phyloP scores from a whole-genome alignment of 2,888 invertebrate genomes.

The Caenorhabditis imperialis region DNA sequence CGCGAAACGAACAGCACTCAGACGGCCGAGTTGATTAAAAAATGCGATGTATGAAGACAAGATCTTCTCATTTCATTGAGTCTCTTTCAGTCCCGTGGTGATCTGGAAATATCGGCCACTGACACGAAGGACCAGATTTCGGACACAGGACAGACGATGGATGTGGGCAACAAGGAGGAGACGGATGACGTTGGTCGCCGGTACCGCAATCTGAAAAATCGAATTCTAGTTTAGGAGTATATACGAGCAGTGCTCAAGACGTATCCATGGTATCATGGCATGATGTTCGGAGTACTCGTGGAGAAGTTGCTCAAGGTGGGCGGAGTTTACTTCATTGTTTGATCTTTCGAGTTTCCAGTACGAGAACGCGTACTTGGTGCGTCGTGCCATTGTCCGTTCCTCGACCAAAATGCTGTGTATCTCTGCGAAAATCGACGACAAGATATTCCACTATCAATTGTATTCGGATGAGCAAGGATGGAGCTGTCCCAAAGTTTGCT shows the following conservation, averaged over 20 bases:
- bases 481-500: slow-evolving; percentile 10
- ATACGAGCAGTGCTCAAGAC: slow-evolving; percentile 1
- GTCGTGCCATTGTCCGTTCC: not conserved
- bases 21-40: no score
- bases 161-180: no score
- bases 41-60: no score
- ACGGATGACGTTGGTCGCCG: no score
- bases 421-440: not conserved
- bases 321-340: no score
- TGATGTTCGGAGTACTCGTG: slow-evolving; percentile 11
- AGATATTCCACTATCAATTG: slow-evolving; percentile 6
- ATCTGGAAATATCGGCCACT: no score
- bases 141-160: no score
- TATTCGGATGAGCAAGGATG: slow-evolving; percentile 6
- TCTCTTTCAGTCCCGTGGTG: no score
- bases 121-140: no score
- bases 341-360: no score
- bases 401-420: slow-evolving; percentile 5
- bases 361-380: slow-evolving; percentile 11
- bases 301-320: slow-evolving; percentile 5
- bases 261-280: slow-evolving; percentile 20
- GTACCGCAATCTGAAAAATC: not conserved
- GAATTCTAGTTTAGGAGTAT: slow-evolving; percentile 13
- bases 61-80: no score
- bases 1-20: no score